These are phyloP conservation scores for Chelon labrosus DNA, from an alignment of 2,797 vertebrate species.

Conservation along the genomic window DNA sequence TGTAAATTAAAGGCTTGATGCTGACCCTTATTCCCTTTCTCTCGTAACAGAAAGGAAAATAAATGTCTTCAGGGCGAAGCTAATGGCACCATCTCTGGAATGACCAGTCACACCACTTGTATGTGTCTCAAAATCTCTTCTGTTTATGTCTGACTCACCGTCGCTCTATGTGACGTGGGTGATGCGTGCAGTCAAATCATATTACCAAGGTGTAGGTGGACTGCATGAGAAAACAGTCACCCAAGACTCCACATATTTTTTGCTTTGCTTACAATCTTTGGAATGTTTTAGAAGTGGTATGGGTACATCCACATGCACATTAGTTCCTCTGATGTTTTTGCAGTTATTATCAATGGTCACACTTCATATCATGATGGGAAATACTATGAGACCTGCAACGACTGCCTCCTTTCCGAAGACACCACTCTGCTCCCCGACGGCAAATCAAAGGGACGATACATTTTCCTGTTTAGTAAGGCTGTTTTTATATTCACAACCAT, in stretches of 20 bases:
- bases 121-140: conserved; percentile 28
- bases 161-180: not conserved
- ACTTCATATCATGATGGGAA: conserved; percentile 83
- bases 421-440: conserved; percentile 77
- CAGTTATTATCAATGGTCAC: conserved; percentile 79
- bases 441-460: conserved; percentile 76
- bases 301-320: too few species aligned
- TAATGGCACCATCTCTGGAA: conserved; percentile 73
- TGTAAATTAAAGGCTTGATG: not conserved
- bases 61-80: conserved; percentile 75
- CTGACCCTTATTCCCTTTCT: not conserved
- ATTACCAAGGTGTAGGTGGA: not conserved
- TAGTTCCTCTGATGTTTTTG: not conserved
- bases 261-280: not conserved
- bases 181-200: conserved; percentile 8
- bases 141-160: not conserved
- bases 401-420: conserved; percentile 82
- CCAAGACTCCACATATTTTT: not conserved
- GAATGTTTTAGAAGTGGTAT: not conserved
- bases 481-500: not conserved
- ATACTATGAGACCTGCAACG: conserved; percentile 77
- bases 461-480: conserved; percentile 78
- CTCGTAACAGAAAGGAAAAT: conserved; percentile 48
- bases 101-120: conserved; percentile 77
- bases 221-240: not conserved